Evolutionary conservation across 2,888 invertebrate genomes (phyloP), one percentile per base, ranked within the genome.

Genomic region (Drymonia ruficornis): DNA sequence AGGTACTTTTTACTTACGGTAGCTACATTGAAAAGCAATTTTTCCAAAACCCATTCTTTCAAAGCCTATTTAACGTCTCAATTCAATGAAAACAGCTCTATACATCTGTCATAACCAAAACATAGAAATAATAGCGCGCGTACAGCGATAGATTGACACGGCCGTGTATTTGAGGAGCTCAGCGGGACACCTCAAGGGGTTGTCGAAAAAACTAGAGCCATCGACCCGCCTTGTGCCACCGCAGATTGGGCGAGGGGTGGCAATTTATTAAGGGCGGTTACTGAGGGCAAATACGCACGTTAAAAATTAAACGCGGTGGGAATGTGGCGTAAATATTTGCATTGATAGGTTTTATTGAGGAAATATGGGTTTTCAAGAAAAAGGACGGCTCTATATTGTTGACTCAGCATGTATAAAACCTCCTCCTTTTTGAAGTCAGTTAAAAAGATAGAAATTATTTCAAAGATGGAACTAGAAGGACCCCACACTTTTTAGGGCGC

Each of bases 101-200:
- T 57, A 68, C 65, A 64, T 56, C 70, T 73, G 80, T 72, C 79
- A 77, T 46, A 31, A 61, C 53, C 70, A 72, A 62, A 64, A 64
- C 58, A 62, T 52, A 45, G 52, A 55, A 67, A 64, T 68, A 67
- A 67, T 67, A 68, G 4, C 16, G 46, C 23, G 46, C 19, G 64
- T 57, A 59, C 70, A 67, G 59, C 53, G 31, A 57, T 53, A 66
- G 78, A 80, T 78, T 79, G 80, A 80, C 78, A 72, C 65, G 68
- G 70, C 72, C 76, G 77, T 82, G 84, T 79, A 83, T 84, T 84
- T 79, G 87, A 83, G 80, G 71, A 80, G 78, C 89, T 54, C 91
- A 69, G 86, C 89, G 83, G 91, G 91, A 67, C 59, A 78, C 74
- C 81, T 80, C 74, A 84, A 87, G 86, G 90, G 91, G 87, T 87